Percentiles rank a stretch among this genome's conserved stretches.
phyloP scores from a whole-genome alignment of 2,113 vertebrate genomes.

The Eptesicus fuscus region DNA sequence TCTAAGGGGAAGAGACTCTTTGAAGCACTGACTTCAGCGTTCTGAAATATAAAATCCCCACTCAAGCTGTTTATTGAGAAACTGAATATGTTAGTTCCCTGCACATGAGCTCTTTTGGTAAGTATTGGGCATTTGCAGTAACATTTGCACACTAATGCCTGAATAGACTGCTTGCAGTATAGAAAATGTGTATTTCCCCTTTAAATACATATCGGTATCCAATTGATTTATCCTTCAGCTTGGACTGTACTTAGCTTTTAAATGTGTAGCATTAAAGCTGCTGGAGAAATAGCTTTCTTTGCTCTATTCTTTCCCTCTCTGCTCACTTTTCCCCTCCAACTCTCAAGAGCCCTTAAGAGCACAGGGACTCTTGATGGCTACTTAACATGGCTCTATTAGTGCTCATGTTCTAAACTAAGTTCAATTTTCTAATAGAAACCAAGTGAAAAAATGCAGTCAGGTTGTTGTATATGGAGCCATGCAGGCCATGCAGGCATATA shows the following conservation, averaged over 20 bases:
- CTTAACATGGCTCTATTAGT: background rate
- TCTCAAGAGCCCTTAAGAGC: background rate
- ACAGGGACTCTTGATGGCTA: background rate
- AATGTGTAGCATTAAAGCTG: background rate
- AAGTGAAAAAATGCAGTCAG: background rate
- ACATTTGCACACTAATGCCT: background rate
- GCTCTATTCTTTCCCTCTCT: background rate
- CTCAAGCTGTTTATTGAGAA: conserved; percentile 15
- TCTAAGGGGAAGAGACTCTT: background rate
- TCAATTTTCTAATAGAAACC: conserved; percentile 18
- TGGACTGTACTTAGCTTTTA: background rate
- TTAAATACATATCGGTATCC: conserved; percentile 31
- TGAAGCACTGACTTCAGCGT: background rate
- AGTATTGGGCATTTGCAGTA: background rate
- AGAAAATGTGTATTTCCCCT: background rate
- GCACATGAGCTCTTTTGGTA: background rate
- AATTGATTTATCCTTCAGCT: background rate
- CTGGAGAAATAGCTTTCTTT: background rate
- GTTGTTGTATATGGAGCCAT: background rate
- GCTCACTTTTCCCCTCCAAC: background rate
- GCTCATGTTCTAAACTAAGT: background rate
- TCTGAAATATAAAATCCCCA: background rate
- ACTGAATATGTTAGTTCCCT: background rate
- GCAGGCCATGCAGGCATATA: background rate
- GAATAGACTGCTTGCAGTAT: background rate